Base-by-base conservation (phyloP, 2,888 invertebrate species). In the Eupithecia vulgata region DNA sequence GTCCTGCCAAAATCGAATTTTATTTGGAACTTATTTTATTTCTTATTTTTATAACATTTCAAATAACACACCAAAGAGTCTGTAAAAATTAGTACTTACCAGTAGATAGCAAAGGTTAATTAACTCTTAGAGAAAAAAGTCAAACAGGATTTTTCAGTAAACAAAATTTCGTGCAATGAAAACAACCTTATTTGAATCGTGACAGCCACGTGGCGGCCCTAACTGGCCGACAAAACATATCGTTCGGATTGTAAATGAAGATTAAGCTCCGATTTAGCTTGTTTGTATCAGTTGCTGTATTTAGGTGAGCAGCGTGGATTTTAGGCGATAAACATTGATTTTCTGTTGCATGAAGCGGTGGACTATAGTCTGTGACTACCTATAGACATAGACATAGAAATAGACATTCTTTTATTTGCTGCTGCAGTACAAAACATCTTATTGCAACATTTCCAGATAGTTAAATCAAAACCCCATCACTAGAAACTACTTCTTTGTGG, bases 201-300 rank as follows among this genome's bases (percentile, higher is more conserved):
- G 10, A 10, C n/a, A 48, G n/a, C 48, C 25, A 68, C 35, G 61
- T 67, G 72, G 35, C 72, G 61, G 61, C 75, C 68, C 72, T 75
- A 35, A 67, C 57, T 48, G 69, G 72, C n/a, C 37, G 37, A 37
- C 75, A 72, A 75, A 72, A 70, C 72, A 72, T 72, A 72, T 70
- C 70, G 64, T 69, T 62, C 42, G 61, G 57, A 70, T 74, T 64
- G 35, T 68, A 70, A 75, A 70, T 72, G 67, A 72, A 70, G 72
- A 75, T 72, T 65, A 70, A 70, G 67, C 75, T 72, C 40, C 61
- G 64, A 68, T 68, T 75, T 59, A 75, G 67, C 57, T 34, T 71
- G 75, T 74, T 69, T 62, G 66, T 71, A 73, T 73, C 73, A 48
- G 67, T 71, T 74, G 45, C 21, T 71, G 67, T 35, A 70, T 75